These are phyloP conservation scores for Camelus bactrianus DNA, from an alignment of 2,113 vertebrate species.

Conservation along the genomic window DNA sequence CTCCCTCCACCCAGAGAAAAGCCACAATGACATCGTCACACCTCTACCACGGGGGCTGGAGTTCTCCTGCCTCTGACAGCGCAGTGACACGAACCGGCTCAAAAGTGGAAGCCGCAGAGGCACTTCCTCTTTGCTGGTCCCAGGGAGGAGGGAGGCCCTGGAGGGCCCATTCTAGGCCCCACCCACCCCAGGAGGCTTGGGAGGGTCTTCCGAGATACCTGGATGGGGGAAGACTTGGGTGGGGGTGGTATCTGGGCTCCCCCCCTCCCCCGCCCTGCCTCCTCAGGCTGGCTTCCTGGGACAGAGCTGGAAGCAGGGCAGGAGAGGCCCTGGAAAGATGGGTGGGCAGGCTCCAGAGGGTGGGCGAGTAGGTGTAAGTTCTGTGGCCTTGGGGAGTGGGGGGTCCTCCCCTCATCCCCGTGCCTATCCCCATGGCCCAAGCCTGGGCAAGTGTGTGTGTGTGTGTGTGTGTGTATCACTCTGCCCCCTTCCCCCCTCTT, in stretches of 20 bases:
- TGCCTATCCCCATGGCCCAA: not conserved
- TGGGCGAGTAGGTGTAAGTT: not conserved
- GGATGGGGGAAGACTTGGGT: no score
- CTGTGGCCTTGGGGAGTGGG: not conserved
- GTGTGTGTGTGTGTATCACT: not conserved
- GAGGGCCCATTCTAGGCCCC: not conserved
- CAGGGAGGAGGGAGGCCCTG: no score
- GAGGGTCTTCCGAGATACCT: not conserved
- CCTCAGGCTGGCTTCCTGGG: not conserved
- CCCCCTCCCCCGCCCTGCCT: not conserved
- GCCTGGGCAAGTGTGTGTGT: not conserved
- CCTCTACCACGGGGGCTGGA: no score
- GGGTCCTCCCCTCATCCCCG: not conserved
- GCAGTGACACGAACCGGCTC: not conserved
- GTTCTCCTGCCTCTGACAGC: not conserved
- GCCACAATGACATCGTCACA: not conserved
- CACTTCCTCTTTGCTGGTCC: not conserved
- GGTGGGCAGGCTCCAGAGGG: not conserved
- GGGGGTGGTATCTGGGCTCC: accelerated
- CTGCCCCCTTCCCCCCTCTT: no score
- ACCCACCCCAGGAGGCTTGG: not conserved
- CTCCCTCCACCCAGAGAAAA: not conserved
- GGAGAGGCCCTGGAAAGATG: not conserved
- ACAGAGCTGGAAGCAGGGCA: not conserved
- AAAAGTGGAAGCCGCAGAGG: not conserved